Evolutionary conservation across 1,140 invertebrate genomes (phyloP).

Genomic region (Ips typographus): DNA sequence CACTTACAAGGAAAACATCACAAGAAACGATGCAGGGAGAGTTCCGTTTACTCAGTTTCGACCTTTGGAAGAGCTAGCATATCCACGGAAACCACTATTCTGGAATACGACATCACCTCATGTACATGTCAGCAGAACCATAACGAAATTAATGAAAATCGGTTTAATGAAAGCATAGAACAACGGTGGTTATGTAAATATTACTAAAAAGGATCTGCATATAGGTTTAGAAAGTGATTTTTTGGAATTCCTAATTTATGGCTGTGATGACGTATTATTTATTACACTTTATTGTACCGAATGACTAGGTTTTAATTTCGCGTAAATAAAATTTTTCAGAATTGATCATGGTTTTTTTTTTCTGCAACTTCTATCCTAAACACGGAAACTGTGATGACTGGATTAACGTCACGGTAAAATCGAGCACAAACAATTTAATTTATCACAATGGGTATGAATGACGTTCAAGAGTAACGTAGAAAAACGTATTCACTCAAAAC

Average conservation of each 20-base stretch:
- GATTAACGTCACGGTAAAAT: too few relatives aligned
- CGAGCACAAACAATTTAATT: too few relatives aligned
- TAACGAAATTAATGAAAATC: conserved; percentile 41
- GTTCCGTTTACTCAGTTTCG: conserved; percentile 37
- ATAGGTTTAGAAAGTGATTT: conserved; percentile 20
- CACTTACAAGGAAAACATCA: conserved; percentile 36
- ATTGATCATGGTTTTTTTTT: neutral
- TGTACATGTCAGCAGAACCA: conserved; percentile 33
- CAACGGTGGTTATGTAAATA: conserved; percentile 35
- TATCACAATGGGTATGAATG: too few relatives aligned
- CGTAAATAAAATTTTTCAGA: conserved; percentile 10
- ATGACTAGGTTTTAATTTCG: conserved; percentile 5
- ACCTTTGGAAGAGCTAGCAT: conserved; percentile 40
- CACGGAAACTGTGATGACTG: neutral
- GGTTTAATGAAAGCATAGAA: conserved; percentile 42
- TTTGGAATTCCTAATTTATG: conserved; percentile 15
- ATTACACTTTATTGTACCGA: neutral
- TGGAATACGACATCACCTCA: conserved; percentile 36
- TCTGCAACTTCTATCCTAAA: neutral
- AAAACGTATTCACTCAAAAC: too few relatives aligned
- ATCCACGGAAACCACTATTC: conserved; percentile 41
- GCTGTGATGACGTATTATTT: conserved; percentile 17
- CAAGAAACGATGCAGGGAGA: conserved; percentile 34
- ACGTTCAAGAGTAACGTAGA: too few relatives aligned
- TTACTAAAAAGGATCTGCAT: conserved; percentile 23